Evolutionary conservation across 2,113 vertebrate species (phyloP), one percentile per base, ranked within the genome.

Genomic region (Talpa occidentalis): DNA sequence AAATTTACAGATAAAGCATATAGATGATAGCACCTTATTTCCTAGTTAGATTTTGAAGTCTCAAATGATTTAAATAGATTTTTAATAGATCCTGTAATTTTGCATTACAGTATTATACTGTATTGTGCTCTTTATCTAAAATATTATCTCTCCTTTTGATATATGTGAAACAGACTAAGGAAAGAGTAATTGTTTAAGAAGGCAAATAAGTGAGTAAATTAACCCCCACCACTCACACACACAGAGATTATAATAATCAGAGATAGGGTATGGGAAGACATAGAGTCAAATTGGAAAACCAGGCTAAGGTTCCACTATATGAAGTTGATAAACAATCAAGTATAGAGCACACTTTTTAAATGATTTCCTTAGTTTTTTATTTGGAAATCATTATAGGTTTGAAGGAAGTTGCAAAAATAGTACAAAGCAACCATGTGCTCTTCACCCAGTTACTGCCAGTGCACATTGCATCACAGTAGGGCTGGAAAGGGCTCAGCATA

Each of bases 111-210:
- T 17, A 81, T 60, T 73, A 49, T 64, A 21, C 15, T 59, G 10
- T 44, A 40, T 49, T 76, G 0, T 49, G 32, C 19, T 89, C 22
- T 93, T 83, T 84, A 79, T 67, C 24, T 79, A 52, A 95, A 86
- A 54, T 78, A 74, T 8, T 60, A 1, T 83, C 15, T 91, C 3
- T 85, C 59, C 17, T 35, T 73, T 93, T 78, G n/a, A 73, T 85
- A 11, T 11, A 30, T 88, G 47, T 90, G 62, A 92, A 90, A 85
- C 37, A 85, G 77, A 24, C 22, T 42, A 11, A 93, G 67, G 42
- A 81, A 88, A 73, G 69, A 62, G 84, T 54, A 26, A 90, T 40
- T 78, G 24, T 76, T 93, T 78, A 77, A 77, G 82, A 93, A 91
- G 59, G 42, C 35, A 78, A 42, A 77, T 67, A 87, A 72, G 47